These are phyloP conservation scores for Leptinotarsa defecta DNA, from an alignment of 1,140 invertebrate genomes.

Conservation along the genomic window DNA sequence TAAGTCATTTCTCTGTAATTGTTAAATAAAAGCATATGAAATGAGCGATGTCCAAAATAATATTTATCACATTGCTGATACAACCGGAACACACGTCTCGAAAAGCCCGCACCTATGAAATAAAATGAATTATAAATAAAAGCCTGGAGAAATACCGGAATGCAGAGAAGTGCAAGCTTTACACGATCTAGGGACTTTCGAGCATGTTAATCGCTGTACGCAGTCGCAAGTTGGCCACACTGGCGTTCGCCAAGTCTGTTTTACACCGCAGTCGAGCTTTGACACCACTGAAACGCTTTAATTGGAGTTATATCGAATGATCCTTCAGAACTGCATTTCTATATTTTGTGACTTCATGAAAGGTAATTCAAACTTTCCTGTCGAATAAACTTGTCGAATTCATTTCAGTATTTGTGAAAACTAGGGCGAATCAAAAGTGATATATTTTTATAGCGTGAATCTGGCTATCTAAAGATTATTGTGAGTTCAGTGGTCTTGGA, in stretches of 20 bases:
- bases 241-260: slow-evolving; percentile 17
- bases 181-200: slow-evolving; percentile 27
- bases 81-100: background rate
- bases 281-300: background rate
- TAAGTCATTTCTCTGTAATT: too few relatives aligned
- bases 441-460: slow-evolving; percentile 22
- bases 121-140: slow-evolving; percentile 23
- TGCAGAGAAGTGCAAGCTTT: slow-evolving; percentile 24
- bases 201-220: slow-evolving; percentile 19
- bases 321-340: background rate
- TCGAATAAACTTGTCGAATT: background rate
- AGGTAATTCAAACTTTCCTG: too few relatives aligned
- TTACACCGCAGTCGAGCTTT: slow-evolving; percentile 20
- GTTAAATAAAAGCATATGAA: too few relatives aligned
- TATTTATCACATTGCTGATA: too few relatives aligned
- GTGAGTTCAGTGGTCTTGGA: slow-evolving; percentile 30
- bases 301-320: background rate
- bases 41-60: too few relatives aligned
- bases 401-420: background rate
- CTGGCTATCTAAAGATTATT: slow-evolving; percentile 29
- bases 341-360: background rate
- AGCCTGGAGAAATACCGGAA: slow-evolving; percentile 16
- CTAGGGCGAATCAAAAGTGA: background rate
- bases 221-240: slow-evolving; percentile 24
- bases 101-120: slow-evolving; percentile 13